Evolutionary conservation across 2,113 vertebrate genomes (phyloP).

Genomic region (Scomber japonicus): DNA sequence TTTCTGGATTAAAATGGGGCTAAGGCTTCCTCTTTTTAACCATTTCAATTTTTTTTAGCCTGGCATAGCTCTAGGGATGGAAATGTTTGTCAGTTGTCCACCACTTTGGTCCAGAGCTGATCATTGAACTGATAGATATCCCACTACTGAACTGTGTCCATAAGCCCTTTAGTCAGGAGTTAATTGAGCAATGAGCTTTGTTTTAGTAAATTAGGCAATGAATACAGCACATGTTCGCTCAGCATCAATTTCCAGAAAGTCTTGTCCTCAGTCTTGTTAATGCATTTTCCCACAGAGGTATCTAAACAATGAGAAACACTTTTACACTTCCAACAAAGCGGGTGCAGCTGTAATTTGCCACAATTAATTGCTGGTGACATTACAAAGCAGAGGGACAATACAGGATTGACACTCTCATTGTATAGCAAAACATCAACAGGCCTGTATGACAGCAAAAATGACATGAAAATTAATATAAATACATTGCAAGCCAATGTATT

Average conservation of each 20-base stretch:
- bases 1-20: neutral
- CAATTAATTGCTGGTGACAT: slow-evolving; percentile 17
- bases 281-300: neutral
- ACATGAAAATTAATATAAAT: slow-evolving; percentile 4
- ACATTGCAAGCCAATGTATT: neutral
- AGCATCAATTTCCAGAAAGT: too few species aligned
- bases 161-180: too few species aligned
- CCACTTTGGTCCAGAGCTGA: neutral
- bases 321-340: neutral
- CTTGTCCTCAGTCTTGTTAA: neutral
- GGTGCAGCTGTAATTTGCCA: neutral
- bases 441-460: slow-evolving; percentile 3
- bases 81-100: neutral
- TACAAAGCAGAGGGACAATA: slow-evolving; percentile 26
- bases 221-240: too few species aligned
- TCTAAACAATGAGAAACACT: neutral
- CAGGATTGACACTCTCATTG: slow-evolving; percentile 1
- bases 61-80: neutral
- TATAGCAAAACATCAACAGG: neutral
- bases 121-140: too few species aligned
- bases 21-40: neutral
- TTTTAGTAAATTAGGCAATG: too few species aligned
- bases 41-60: too few species aligned
- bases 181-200: too few species aligned
- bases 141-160: too few species aligned